Evolutionary conservation across 2,797 vertebrate species (phyloP).

Genomic region (Smutsia temminckii): DNA sequence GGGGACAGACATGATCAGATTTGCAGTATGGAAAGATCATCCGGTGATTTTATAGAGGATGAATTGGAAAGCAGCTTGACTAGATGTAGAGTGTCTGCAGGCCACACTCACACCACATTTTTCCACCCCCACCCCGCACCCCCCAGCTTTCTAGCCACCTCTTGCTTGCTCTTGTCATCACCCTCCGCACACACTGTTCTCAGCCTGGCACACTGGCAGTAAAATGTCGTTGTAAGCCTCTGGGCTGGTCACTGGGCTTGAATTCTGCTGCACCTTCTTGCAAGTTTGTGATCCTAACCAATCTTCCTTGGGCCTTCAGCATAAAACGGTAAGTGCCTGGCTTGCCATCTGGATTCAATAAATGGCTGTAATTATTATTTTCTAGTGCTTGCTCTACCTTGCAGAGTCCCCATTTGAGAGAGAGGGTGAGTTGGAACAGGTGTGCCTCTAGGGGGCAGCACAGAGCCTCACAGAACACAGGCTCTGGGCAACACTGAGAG

Average conservation of each 20-base stretch:
- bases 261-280: neutral
- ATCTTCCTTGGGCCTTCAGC: neutral
- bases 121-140: too few relatives aligned
- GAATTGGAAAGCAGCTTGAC: neutral
- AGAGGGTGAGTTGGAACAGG: neutral
- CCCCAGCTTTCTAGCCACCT: neutral
- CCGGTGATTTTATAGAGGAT: neutral
- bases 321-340: neutral
- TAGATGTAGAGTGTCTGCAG: neutral
- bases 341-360: neutral
- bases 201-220: neutral
- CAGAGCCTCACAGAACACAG: neutral
- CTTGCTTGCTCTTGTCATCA: neutral
- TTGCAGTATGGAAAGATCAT: neutral
- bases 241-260: neutral
- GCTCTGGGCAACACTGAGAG: too few relatives aligned
- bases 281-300: neutral
- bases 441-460: neutral
- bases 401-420: neutral
- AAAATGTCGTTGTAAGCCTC: neutral
- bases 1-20: neutral
- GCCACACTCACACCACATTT: neutral
- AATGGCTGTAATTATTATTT: neutral
- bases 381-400: neutral
- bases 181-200: neutral